Evolutionary conservation across 2,797 vertebrate species (phyloP).

Genomic region (Enteromius radiatus): DNA sequence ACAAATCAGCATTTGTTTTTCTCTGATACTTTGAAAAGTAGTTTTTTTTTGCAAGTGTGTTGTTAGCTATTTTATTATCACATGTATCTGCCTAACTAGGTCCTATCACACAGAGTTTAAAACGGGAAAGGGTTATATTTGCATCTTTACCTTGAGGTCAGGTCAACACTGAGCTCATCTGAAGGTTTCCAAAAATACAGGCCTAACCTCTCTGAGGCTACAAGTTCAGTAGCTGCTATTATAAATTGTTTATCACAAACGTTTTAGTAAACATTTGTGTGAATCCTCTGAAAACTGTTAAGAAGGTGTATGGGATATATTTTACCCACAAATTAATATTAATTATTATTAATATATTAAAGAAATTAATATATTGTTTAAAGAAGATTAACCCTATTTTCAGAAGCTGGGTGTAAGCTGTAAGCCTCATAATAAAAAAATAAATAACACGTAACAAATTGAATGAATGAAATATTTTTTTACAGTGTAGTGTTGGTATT

Average conservation of each 20-base stretch:
- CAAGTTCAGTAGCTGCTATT: conserved; percentile 26
- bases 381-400: not conserved
- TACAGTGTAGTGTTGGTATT: not conserved
- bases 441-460: not conserved
- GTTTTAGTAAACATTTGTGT: conserved; percentile 20
- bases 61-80: conserved; percentile 9
- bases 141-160: conserved; percentile 36
- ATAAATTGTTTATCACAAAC: conserved; percentile 26
- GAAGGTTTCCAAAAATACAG: conserved; percentile 51
- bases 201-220: conserved; percentile 18
- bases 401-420: not conserved
- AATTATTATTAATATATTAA: too few species aligned
- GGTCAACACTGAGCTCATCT: conserved; percentile 47
- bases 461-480: not conserved
- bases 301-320: not conserved
- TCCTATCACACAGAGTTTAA: conserved; percentile 25
- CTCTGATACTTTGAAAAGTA: conserved; percentile 7
- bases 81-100: conserved; percentile 31
- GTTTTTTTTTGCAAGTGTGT: not conserved
- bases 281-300: not conserved
- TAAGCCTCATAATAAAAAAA: not conserved
- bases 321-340: conserved; percentile 1
- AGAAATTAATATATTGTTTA: not conserved
- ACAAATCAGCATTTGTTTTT: not conserved
- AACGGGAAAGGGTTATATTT: conserved; percentile 49